These are phyloP conservation scores for Brachyistius frenatus DNA, from an alignment of 2,113 vertebrate species.

Conservation along the genomic window DNA sequence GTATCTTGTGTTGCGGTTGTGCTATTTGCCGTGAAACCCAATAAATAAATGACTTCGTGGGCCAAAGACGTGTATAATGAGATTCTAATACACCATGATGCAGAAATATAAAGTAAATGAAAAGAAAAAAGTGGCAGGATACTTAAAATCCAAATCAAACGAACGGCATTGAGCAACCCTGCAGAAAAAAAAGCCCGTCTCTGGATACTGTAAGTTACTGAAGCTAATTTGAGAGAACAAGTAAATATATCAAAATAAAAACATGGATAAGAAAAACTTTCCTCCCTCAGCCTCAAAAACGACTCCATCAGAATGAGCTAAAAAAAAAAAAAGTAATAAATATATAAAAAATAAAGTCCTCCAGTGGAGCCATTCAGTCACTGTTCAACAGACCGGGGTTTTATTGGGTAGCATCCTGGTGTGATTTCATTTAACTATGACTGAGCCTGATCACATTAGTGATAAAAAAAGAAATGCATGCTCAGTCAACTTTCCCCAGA, in stretches of 20 bases:
- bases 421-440: constrained; percentile 17
- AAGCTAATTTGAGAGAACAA: not conserved
- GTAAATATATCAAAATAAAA: not conserved
- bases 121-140: no score
- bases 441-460: constrained; percentile 35
- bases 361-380: not conserved
- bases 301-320: not conserved
- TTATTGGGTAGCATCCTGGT: constrained; percentile 17
- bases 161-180: not conserved
- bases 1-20: no score
- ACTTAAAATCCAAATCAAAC: not conserved
- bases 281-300: not conserved
- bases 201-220: no score
- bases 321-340: constrained; percentile 5
- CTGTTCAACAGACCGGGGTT: constrained; percentile 27
- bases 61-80: no score
- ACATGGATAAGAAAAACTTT: no score
- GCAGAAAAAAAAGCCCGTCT: no score
- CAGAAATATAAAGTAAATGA: not conserved
- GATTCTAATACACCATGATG: not conserved
- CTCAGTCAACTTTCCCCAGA: constrained; percentile 34
- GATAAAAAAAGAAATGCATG: not conserved
- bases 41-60: no score
- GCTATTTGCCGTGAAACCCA: no score
- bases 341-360: not conserved